Evolutionary conservation across 1,140 invertebrate genomes (phyloP).

Genomic region (Proales similis): DNA sequence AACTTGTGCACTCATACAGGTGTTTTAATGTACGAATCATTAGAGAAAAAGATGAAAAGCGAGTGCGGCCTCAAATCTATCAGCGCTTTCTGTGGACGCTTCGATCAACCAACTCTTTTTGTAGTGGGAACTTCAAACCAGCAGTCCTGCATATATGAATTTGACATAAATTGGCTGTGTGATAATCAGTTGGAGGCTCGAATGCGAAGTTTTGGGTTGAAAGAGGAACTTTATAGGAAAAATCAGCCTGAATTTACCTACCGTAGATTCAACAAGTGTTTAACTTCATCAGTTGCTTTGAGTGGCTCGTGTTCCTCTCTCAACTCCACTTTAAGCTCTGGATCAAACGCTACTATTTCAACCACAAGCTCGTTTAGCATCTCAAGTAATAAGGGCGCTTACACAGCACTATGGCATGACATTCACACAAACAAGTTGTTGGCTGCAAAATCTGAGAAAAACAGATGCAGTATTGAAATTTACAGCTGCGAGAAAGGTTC

Average conservation of each 20-base stretch:
- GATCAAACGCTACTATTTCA: neutral
- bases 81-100: conserved; percentile 4
- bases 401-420: conserved; percentile 33
- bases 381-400: neutral
- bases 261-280: neutral
- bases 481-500: neutral
- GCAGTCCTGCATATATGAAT: conserved; percentile 10
- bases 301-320: conserved; percentile 15
- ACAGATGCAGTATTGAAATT: conserved; percentile 9
- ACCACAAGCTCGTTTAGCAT: neutral
- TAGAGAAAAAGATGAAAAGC: neutral
- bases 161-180: conserved; percentile 23
- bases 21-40: conserved; percentile 2
- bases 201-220: neutral
- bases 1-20: neutral
- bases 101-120: neutral
- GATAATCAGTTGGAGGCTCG: neutral
- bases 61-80: conserved; percentile 15
- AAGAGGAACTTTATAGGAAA: neutral
- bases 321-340: conserved; percentile 11
- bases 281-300: too few species aligned
- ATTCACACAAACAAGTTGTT: conserved; percentile 12
- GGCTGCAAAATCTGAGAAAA: conserved; percentile 22
- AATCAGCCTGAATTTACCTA: neutral
- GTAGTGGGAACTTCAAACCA: neutral